A percentile compares a stretch with the other conserved stretches of the same genome.
These are phyloP conservation scores for Danio aesculapii DNA, from an alignment of 2,797 vertebrate genomes.

Conservation along the genomic window DNA sequence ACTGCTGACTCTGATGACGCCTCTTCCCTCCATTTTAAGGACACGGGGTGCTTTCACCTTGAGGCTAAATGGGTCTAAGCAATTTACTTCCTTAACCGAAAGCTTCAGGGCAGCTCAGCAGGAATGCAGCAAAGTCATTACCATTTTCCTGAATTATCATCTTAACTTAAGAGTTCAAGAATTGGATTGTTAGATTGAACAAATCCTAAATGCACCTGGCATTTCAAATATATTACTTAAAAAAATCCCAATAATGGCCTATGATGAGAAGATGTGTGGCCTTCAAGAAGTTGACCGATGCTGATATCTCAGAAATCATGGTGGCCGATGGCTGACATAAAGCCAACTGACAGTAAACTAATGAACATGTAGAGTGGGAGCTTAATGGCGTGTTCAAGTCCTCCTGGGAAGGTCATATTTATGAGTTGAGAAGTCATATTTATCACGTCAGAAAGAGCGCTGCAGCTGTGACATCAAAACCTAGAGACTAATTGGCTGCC, in stretches of 20 bases:
- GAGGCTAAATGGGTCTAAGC: slow-evolving; percentile 39
- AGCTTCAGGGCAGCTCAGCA: slow-evolving; percentile 26
- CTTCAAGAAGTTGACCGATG: background rate
- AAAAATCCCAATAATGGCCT: background rate
- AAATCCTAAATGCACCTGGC: background rate
- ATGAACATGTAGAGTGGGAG: no score
- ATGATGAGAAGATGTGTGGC: background rate
- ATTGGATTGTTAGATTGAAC: slow-evolving; percentile 1
- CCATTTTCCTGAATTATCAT: slow-evolving; percentile 11
- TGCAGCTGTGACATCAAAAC: no score
- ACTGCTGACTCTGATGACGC: slow-evolving; percentile 33
- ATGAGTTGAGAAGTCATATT: no score
- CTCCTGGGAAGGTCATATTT: no score
- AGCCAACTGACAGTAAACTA: no score
- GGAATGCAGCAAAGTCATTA: slow-evolving; percentile 18
- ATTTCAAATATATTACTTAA: background rate
- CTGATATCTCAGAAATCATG: background rate
- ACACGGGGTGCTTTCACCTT: slow-evolving; percentile 49
- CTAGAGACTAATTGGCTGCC: no score
- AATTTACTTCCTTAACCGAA: slow-evolving; percentile 33
- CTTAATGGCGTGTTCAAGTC: no score
- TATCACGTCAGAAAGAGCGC: no score
- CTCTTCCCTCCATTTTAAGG: slow-evolving; percentile 17
- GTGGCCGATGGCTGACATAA: no score
- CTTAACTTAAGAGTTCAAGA: background rate